Percentiles rank a stretch among this genome's conserved stretches.
phyloP scores from a whole-genome alignment of 2,888 invertebrate genomes.

The Falcaria lacertinaria region DNA sequence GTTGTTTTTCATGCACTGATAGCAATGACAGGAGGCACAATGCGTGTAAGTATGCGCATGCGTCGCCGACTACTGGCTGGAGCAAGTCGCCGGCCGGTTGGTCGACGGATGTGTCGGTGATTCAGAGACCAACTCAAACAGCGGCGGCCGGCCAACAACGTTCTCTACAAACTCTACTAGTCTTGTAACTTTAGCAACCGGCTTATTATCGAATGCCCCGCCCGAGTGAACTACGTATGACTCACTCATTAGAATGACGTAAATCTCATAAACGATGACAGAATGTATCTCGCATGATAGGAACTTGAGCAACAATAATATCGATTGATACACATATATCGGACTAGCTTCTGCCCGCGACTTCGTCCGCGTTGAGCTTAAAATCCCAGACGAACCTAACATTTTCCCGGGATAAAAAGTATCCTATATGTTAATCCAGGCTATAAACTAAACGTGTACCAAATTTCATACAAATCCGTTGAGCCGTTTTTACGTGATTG shows the following conservation, averaged over 20 bases:
- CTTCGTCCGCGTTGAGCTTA: no score
- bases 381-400: no score
- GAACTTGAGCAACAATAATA: no score
- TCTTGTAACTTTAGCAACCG: slow-evolving; percentile 17
- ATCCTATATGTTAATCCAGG: no score
- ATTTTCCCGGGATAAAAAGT: no score
- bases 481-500: no score
- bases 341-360: no score
- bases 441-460: no score
- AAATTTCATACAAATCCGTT: no score
- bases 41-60: slow-evolving; percentile 63
- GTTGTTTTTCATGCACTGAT: slow-evolving; percentile 62
- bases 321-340: no score
- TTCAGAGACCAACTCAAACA: slow-evolving; percentile 37
- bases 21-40: slow-evolving; percentile 37
- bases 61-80: slow-evolving; percentile 48
- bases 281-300: no score
- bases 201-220: slow-evolving; percentile 34
- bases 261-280: slow-evolving; percentile 21
- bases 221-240: slow-evolving; percentile 34
- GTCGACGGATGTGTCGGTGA: slow-evolving; percentile 60
- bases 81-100: slow-evolving; percentile 28
- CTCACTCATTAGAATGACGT: slow-evolving; percentile 41
- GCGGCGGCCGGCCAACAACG: slow-evolving; percentile 45
- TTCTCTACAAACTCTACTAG: slow-evolving; percentile 46